A percentile compares a stretch with the other conserved stretches of the same genome.
phyloP scores from a whole-genome alignment of 2,113 vertebrate genomes.

The Pithys albifrons region DNA sequence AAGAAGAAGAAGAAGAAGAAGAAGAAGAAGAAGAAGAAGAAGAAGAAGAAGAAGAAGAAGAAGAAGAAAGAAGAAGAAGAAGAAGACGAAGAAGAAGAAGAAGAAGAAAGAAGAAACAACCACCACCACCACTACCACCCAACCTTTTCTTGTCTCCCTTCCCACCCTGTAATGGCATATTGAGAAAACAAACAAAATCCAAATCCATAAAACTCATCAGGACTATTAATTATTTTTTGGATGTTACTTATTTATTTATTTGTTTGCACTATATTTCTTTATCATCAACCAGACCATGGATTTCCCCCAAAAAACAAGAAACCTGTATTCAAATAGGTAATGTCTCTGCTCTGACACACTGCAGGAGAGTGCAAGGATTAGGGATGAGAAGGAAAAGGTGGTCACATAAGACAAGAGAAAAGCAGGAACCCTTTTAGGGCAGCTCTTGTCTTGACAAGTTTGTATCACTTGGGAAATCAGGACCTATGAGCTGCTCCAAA shows the following conservation, averaged over 20 bases:
- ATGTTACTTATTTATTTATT: not conserved
- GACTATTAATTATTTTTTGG: not conserved
- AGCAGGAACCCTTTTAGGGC: not conserved
- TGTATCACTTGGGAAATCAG: not conserved
- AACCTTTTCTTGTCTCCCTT: not conserved
- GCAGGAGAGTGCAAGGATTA: not conserved
- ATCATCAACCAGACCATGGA: not conserved
- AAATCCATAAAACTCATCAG: not conserved
- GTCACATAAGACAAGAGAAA: not conserved
- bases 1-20: no score
- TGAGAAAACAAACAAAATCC: not conserved
- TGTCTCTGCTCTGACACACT: not conserved
- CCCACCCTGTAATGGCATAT: not conserved
- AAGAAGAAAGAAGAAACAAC: no score
- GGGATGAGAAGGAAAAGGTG: not conserved
- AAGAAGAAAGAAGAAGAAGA: no score
- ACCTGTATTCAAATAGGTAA: not conserved
- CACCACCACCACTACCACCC: not conserved
- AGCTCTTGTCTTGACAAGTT: not conserved
- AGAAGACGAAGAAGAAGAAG: no score
- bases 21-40: no score
- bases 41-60: no score
- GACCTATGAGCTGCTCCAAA: not conserved
- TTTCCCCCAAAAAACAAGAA: not conserved
- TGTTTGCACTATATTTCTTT: not conserved